A percentile compares a stretch with the other conserved stretches of the same genome.
Conservation (phyloP, 2,888 invertebrate genomes). For the Andrena dorsata region DNA sequence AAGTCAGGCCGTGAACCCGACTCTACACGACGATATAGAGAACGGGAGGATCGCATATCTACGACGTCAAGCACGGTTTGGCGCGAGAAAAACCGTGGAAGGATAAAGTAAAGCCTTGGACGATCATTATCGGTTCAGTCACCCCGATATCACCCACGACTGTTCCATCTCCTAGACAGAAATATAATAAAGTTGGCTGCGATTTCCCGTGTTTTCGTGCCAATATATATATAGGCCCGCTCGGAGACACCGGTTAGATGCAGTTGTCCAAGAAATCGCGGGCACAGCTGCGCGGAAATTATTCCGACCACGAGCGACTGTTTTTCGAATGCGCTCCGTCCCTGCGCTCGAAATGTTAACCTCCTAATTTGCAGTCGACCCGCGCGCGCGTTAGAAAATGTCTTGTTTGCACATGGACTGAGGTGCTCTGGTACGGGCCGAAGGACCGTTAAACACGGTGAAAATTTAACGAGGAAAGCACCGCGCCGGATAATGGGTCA, state of each 20-base stretch:
- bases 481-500: conserved; percentile 56
- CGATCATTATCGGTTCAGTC: conserved; percentile 43
- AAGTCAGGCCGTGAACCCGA: too few relatives aligned
- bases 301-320: conserved; percentile 5
- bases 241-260: conserved; percentile 2
- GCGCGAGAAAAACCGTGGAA: conserved; percentile 5
- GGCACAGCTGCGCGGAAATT: neutral
- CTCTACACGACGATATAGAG: too few relatives aligned
- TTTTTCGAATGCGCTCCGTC: neutral
- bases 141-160: conserved; percentile 30
- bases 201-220: conserved; percentile 59
- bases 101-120: neutral
- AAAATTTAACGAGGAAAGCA: conserved; percentile 60
- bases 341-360: conserved; percentile 4
- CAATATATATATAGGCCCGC: conserved; percentile 45
- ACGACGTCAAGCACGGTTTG: neutral
- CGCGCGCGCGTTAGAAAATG: conserved; percentile 41
- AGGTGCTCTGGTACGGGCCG: conserved; percentile 36
- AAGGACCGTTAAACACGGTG: conserved; percentile 63
- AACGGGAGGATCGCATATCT: too few relatives aligned
- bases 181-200: conserved; percentile 62
- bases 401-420: conserved; percentile 31
- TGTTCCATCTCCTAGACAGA: conserved; percentile 39
- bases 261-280: conserved; percentile 30
- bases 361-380: conserved; percentile 32